Percentiles rank a stretch among this genome's conserved stretches.
phyloP scores from a whole-genome alignment of 64 coral and sea anemone species.

The Cladopsammia gracilis region DNA sequence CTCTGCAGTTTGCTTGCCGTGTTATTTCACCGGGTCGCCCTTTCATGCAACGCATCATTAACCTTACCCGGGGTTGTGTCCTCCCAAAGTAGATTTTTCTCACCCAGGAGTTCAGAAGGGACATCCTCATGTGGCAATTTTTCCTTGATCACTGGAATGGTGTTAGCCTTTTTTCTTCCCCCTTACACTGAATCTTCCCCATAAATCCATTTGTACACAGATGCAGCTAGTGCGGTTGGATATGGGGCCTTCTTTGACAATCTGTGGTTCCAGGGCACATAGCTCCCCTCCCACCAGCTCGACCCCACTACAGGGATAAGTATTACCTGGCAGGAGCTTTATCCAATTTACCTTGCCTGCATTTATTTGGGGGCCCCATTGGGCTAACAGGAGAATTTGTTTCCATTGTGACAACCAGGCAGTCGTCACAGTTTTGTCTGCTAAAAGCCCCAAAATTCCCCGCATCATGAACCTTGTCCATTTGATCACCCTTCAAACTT shows the following conservation, averaged over 20 bases:
- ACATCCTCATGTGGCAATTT: neutral
- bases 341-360: neutral
- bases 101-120: neutral
- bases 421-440: neutral
- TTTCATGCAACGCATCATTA: constrained; percentile 35
- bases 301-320: too few relatives aligned
- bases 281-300: neutral
- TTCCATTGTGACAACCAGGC: neutral
- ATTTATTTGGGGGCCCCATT: neutral
- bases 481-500: too few relatives aligned
- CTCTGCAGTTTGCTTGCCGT: constrained; percentile 1
- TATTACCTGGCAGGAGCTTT: too few relatives aligned
- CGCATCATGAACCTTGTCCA: too few relatives aligned
- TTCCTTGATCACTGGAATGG: constrained; percentile 24
- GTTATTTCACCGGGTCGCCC: neutral
- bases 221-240: neutral
- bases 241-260: neutral
- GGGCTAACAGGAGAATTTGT: neutral
- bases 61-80: constrained; percentile 5
- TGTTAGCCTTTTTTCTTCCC: neutral
- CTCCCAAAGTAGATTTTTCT: neutral
- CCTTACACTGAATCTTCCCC: neutral
- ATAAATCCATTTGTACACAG: neutral
- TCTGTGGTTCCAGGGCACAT: neutral
- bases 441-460: too few relatives aligned